Evolutionary conservation across 2,797 vertebrate species (phyloP).

Genomic region (Discoglossus pictus): DNA sequence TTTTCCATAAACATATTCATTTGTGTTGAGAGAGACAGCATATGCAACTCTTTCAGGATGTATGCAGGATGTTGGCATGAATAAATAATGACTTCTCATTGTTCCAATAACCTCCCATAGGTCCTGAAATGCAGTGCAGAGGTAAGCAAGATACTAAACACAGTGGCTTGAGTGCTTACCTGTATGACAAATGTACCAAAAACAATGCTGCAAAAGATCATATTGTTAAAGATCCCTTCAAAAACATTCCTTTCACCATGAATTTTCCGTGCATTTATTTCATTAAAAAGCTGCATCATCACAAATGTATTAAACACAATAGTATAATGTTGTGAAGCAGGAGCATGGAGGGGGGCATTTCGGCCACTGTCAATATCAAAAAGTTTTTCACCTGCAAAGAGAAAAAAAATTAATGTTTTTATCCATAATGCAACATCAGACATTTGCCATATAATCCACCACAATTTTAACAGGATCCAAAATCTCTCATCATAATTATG

Average conservation of each 20-base stretch:
- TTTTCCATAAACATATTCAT: too few relatives aligned
- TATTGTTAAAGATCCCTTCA: constrained; percentile 96
- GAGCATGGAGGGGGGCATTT: constrained; percentile 88
- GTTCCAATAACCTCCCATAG: too few relatives aligned
- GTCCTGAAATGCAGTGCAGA: too few relatives aligned
- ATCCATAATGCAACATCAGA: too few relatives aligned
- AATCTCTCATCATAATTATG: too few relatives aligned
- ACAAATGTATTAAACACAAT: constrained; percentile 98
- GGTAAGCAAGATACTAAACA: background rate
- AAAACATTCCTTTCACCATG: constrained; percentile 98
- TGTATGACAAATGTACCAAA: constrained; percentile 94
- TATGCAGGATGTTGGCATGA: too few relatives aligned
- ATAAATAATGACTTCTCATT: too few relatives aligned
- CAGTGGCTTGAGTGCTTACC: constrained; percentile 66
- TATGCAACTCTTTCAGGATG: too few relatives aligned
- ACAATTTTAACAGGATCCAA: too few relatives aligned
- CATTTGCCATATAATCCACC: too few relatives aligned
- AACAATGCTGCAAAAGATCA: constrained; percentile 96
- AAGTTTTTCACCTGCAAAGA: constrained; percentile 83
- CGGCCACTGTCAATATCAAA: constrained; percentile 96
- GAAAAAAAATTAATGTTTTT: too few relatives aligned
- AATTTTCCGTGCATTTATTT: constrained; percentile 98
- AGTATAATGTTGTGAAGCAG: constrained; percentile 97
- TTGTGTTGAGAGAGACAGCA: too few relatives aligned
- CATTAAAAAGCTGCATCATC: constrained; percentile 98